A percentile compares a stretch with the other conserved stretches of the same genome.
Evolutionary conservation across 2,113 vertebrate genomes (phyloP).

Genomic region (Accipiter cooperii): DNA sequence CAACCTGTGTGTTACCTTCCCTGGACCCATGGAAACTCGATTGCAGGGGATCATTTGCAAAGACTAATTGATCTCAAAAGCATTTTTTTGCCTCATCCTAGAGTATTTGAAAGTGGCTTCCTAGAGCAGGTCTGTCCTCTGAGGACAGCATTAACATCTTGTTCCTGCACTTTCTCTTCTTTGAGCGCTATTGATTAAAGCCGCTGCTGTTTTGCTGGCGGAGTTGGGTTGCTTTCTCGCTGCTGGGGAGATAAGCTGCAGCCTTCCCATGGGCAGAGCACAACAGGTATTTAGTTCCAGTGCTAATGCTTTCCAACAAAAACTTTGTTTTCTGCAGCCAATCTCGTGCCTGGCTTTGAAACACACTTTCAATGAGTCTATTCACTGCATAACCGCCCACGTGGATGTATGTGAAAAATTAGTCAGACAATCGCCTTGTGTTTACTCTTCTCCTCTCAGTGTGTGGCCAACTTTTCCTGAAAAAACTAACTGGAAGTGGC

Average conservation of each 20-base stretch:
- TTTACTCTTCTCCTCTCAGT: neutral
- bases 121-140: neutral
- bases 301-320: constrained; percentile 14
- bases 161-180: neutral
- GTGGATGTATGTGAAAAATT: neutral
- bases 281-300: constrained; percentile 31
- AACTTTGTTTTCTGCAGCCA: neutral
- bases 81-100: neutral
- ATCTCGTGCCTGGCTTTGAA: neutral
- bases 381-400: neutral
- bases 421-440: neutral
- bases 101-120: neutral
- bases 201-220: neutral
- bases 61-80: neutral
- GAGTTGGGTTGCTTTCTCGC: neutral
- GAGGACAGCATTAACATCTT: neutral
- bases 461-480: neutral
- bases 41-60: neutral
- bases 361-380: neutral
- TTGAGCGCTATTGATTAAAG: neutral
- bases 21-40: neutral
- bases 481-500: neutral
- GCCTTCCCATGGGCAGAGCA: neutral
- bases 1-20: neutral
- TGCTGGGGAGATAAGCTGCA: neutral